phyloP scores from a whole-genome alignment of 2,113 vertebrate genomes.

The Spilogale gracilis region DNA sequence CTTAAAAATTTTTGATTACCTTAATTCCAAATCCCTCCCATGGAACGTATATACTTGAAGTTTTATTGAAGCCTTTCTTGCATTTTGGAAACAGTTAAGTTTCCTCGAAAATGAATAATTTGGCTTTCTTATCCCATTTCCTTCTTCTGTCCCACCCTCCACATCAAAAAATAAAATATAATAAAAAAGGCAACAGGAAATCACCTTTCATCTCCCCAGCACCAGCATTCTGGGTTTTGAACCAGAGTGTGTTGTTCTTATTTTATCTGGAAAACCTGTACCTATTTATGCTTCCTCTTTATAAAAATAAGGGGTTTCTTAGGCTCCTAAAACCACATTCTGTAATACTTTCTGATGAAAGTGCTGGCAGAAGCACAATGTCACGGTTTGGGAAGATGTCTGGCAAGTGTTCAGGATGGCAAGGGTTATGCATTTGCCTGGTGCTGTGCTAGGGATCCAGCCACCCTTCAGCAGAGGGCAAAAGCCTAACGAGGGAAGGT shows the following conservation, averaged over 20 bases:
- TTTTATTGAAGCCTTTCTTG: constrained; percentile 17
- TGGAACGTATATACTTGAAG: neutral
- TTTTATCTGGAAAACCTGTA: constrained; percentile 51
- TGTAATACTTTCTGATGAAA: neutral
- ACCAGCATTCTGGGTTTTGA: constrained; percentile 58
- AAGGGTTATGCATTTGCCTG: neutral
- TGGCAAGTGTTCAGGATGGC: neutral
- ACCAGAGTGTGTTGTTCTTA: neutral
- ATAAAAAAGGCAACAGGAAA: constrained; percentile 33
- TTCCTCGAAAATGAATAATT: constrained; percentile 60
- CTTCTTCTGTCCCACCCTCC: constrained; percentile 54
- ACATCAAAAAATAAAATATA: constrained; percentile 9
- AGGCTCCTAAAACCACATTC: constrained; percentile 16
- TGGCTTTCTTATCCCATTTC: constrained; percentile 53
- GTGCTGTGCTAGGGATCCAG: neutral
- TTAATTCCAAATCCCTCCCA: neutral
- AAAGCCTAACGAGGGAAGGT: neutral
- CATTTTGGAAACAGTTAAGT: constrained; percentile 62
- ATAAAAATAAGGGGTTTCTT: neutral
- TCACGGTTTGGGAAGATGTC: neutral
- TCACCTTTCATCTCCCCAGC: constrained; percentile 55
- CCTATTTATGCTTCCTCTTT: neutral
- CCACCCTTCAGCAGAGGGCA: neutral
- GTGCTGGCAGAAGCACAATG: neutral
- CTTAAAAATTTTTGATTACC: neutral